phyloP scores from a whole-genome alignment of 2,888 invertebrate species.

The Pristionchus maxplancki region DNA sequence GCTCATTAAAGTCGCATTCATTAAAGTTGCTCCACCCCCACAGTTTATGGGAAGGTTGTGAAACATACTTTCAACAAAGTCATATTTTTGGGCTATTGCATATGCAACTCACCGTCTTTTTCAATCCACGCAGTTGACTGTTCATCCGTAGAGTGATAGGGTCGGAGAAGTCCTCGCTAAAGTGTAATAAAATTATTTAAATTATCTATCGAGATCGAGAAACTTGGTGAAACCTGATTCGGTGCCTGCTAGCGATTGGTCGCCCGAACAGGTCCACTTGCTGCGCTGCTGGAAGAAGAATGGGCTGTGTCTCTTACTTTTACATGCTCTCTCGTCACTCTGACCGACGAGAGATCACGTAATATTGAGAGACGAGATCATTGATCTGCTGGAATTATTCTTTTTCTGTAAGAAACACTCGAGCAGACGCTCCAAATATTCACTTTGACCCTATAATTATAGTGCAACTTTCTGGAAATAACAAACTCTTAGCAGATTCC shows the following conservation, averaged over 20 bases:
- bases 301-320: too few relatives aligned
- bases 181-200: too few relatives aligned
- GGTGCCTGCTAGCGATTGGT: neutral
- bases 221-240: neutral
- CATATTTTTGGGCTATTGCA: too few relatives aligned
- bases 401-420: neutral
- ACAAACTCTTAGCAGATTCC: neutral
- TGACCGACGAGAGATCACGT: too few relatives aligned
- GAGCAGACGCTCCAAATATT: neutral
- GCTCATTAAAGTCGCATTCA: too few relatives aligned
- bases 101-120: neutral
- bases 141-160: neutral
- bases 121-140: neutral
- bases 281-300: neutral
- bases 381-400: too few relatives aligned
- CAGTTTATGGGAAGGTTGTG: too few relatives aligned
- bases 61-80: neutral
- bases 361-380: too few relatives aligned
- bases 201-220: neutral
- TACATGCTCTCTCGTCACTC: too few relatives aligned
- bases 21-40: too few relatives aligned
- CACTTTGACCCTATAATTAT: neutral
- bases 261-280: constrained; percentile 23
- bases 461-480: too few relatives aligned
- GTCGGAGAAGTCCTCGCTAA: neutral